These are phyloP conservation scores for Autographa pulchrina DNA, from an alignment of 2,888 invertebrate genomes.

Conservation along the genomic window DNA sequence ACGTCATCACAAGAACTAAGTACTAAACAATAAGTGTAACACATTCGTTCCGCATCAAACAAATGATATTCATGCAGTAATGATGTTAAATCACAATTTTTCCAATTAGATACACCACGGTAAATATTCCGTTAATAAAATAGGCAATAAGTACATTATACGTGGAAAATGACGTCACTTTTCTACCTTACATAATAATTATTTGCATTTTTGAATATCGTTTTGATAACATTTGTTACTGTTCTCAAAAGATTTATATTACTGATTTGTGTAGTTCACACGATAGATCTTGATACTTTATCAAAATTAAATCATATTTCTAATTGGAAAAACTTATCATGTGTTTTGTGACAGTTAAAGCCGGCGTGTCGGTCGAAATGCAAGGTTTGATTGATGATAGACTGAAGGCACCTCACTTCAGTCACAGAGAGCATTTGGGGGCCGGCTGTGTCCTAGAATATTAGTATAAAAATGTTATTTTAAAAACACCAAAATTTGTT, in stretches of 20 bases:
- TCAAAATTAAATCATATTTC: slow-evolving; percentile 11
- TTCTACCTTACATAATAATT: background rate
- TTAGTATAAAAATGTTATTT: slow-evolving; percentile 72
- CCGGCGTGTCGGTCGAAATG: slow-evolving; percentile 65
- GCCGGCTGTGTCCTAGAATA: slow-evolving; percentile 84
- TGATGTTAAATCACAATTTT: slow-evolving; percentile 44
- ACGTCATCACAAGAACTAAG: slow-evolving; percentile 17
- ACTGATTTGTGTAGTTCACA: background rate
- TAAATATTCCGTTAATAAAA: slow-evolving; percentile 3
- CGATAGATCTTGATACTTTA: background rate
- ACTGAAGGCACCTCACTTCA: slow-evolving; percentile 73
- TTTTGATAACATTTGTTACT: slow-evolving; percentile 34
- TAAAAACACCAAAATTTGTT: slow-evolving; percentile 23
- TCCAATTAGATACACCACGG: slow-evolving; percentile 40
- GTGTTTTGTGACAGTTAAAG: slow-evolving; percentile 43
- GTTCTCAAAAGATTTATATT: too few relatives aligned
- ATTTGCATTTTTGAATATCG: slow-evolving; percentile 34
- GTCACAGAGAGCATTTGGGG: slow-evolving; percentile 87
- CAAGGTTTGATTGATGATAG: slow-evolving; percentile 66
- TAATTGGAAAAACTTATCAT: slow-evolving; percentile 53
- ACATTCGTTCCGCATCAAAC: slow-evolving; percentile 29
- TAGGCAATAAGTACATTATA: background rate
- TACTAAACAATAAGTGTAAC: slow-evolving; percentile 26
- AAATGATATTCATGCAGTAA: slow-evolving; percentile 52
- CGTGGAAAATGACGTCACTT: slow-evolving; percentile 8